phyloP scores from a whole-genome alignment of 2,113 vertebrate species.

The Nesogale talazaci region DNA sequence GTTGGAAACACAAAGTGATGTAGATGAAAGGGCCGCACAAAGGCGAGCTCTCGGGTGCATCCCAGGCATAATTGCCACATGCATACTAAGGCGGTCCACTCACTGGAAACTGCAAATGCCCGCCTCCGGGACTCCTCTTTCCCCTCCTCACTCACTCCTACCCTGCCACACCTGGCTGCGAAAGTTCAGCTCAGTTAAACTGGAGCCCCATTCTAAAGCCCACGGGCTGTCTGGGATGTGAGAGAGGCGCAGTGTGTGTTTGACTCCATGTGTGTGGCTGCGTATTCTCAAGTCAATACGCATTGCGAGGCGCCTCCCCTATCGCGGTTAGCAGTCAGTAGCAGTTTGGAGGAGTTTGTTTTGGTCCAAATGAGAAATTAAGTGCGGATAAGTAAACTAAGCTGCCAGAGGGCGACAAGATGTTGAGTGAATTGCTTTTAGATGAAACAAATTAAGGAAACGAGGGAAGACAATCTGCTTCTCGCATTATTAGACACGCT shows the following conservation, averaged over 20 bases:
- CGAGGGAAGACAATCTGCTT: conserved; percentile 86
- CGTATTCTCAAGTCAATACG: conserved; percentile 59
- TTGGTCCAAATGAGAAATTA: conserved; percentile 88
- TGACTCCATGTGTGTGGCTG: conserved; percentile 1
- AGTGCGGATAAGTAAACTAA: conserved; percentile 86
- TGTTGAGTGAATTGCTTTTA: conserved; percentile 89
- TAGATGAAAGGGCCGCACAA: conserved; percentile 72
- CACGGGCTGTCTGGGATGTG: conserved; percentile 35
- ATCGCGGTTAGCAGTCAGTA: conserved; percentile 75
- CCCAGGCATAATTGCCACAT: conserved; percentile 45
- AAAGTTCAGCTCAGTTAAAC: conserved; percentile 64
- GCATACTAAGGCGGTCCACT: conserved; percentile 55
- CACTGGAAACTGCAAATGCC: conserved; percentile 54
- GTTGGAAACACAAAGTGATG: conserved; percentile 76
- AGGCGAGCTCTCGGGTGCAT: conserved; percentile 65
- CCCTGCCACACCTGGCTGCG: conserved; percentile 49
- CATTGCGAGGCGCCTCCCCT: conserved; percentile 51
- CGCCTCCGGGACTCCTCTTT: neutral
- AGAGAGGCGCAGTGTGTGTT: neutral
- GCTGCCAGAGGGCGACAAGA: conserved; percentile 88
- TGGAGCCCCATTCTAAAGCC: conserved; percentile 36
- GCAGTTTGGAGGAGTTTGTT: conserved; percentile 85
- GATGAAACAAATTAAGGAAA: conserved; percentile 89
- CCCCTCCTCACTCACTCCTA: neutral
- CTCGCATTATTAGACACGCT: conserved; percentile 87